phyloP scores from a whole-genome alignment of 1,140 invertebrate genomes.

The Platorchestia sp. region DNA sequence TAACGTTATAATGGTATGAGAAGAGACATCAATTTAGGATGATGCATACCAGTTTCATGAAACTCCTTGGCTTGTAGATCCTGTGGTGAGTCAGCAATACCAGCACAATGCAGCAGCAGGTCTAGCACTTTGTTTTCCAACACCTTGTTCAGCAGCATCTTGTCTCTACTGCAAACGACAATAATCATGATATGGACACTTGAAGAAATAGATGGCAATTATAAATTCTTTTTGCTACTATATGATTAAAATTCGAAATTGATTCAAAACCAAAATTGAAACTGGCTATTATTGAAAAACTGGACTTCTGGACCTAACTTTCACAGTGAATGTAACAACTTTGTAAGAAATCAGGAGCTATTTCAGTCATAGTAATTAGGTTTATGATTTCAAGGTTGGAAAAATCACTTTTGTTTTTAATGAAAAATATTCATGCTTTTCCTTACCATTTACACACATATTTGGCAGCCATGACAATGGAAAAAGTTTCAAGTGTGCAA shows the following conservation, averaged over 20 bases:
- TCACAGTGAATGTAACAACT: background rate
- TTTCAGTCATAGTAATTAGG: too few species aligned
- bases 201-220: background rate
- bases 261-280: too few species aligned
- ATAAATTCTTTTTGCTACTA: background rate
- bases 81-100: background rate
- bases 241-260: too few species aligned
- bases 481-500: background rate
- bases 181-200: background rate
- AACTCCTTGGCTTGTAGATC: background rate
- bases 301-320: background rate
- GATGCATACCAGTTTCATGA: background rate
- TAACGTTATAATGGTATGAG: too few species aligned
- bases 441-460: background rate
- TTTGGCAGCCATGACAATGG: background rate
- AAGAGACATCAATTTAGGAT: background rate
- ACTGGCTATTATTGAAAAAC: background rate
- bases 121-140: background rate
- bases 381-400: too few species aligned
- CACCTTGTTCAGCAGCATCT: background rate
- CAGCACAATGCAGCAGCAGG: background rate
- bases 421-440: too few species aligned
- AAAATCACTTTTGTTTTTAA: too few species aligned
- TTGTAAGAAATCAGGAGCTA: background rate
- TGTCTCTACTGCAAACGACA: background rate